Evolutionary conservation across 53 echinoderm and acorn worm species (phyloP), one percentile per base, ranked within the genome.

Genomic region (Patiria pectinifera): DNA sequence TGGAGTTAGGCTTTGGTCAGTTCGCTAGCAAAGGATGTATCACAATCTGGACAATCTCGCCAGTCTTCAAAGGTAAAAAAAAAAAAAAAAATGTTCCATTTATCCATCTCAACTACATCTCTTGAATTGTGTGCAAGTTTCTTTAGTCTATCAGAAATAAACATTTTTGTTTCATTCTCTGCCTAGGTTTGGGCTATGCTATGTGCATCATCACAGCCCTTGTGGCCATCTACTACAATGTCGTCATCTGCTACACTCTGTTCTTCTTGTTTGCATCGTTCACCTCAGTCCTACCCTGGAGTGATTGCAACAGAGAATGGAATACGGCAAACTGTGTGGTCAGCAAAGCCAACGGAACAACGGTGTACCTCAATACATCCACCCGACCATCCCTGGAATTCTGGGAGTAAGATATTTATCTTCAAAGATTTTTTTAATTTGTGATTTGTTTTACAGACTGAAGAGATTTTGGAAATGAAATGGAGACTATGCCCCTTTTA

Each of bases 151-250:
- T 35, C 35, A 35, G 35, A 35, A 35, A 35, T 35, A 35, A 35
- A 35, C 35, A 35, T 35, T 35, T 35, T 35, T 35, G 35, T 35
- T 35, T 35, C 35, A 35, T 35, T 35, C 8, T 8, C 8, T 53
- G 53, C 53, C 8, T 53, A 96, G 96, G 96, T 81, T 91, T 96
- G 75, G 96, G 96, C 2, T 94, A 89, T 24, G 91, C 92, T 19
- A 96, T 96, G 96, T 92, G 93, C 76, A 91, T 93, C 71, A 89
- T 96, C 74, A 95, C 95, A 15, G 95, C 86, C 11, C 85, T 96
- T 79, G 96, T 96, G 19, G 93, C 93, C 43, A 86, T 95, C 25
- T 96, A 96, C 88, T 96, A 96, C 86, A 95, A 95, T 77, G 95
- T 96, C 3, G 92, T 96, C 78, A 96, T 96, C 23, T 82, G 89